These are phyloP conservation scores for Sarcophaga carnaria DNA, from an alignment of 2,888 invertebrate species.

Conservation along the genomic window DNA sequence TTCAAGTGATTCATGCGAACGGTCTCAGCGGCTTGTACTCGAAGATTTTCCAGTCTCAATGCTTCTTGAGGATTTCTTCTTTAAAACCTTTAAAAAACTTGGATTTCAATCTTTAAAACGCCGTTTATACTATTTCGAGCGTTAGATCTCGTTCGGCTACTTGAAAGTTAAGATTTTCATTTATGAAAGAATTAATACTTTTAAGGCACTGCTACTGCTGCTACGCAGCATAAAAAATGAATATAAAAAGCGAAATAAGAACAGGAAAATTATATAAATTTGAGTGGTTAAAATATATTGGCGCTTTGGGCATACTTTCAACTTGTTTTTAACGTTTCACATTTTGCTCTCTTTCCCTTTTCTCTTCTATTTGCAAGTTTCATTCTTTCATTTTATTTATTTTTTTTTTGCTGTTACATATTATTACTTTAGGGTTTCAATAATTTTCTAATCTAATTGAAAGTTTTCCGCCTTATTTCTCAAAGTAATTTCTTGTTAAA, in stretches of 20 bases:
- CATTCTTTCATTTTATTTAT: background rate
- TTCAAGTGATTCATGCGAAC: too few species aligned
- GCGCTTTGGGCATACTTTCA: conserved; percentile 61
- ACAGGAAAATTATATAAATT: conserved; percentile 59
- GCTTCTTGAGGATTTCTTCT: too few species aligned
- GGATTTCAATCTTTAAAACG: too few species aligned
- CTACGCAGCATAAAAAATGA: conserved; percentile 15
- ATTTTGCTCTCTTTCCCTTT: conserved; percentile 21
- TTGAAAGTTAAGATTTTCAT: background rate
- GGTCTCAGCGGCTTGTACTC: too few species aligned
- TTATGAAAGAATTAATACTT: conserved; percentile 7
- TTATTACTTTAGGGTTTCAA: conserved; percentile 48
- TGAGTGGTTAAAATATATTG: conserved; percentile 66
- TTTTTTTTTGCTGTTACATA: background rate
- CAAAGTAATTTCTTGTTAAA: conserved; percentile 53
- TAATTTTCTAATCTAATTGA: conserved; percentile 65
- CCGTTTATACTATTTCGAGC: too few species aligned
- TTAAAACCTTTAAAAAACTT: too few species aligned
- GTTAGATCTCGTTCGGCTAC: too few species aligned
- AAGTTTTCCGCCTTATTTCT: conserved; percentile 62
- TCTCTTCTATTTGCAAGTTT: background rate
- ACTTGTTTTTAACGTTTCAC: conserved; percentile 50
- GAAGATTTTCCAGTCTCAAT: too few species aligned
- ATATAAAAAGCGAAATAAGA: conserved; percentile 25
- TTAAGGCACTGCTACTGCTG: background rate